Percentiles rank a stretch among this genome's conserved stretches.
phyloP scores from a whole-genome alignment of 1,140 invertebrate species.

The Listronotus oregonensis region DNA sequence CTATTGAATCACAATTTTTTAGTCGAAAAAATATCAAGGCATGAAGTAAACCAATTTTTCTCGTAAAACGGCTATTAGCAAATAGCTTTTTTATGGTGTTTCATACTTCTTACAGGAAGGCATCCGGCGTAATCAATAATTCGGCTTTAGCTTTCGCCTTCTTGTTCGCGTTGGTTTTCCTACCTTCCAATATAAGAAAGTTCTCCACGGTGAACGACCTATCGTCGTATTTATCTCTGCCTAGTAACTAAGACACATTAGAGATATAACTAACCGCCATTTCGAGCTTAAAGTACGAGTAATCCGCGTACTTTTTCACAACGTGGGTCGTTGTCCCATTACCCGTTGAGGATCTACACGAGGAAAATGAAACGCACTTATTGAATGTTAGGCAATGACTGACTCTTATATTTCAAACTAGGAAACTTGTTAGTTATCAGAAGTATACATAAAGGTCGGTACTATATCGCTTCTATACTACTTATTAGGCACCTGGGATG shows the following conservation, averaged over 20 bases:
- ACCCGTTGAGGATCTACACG: no score
- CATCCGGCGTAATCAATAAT: slow-evolving; percentile 33
- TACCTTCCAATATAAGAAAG: slow-evolving; percentile 43
- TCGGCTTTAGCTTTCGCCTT: slow-evolving; percentile 40
- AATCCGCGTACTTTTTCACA: no score
- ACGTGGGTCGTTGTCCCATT: no score
- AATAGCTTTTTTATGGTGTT: slow-evolving; percentile 29
- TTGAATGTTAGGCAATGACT: no score
- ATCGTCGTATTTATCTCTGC: slow-evolving; percentile 41
- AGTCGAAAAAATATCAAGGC: slow-evolving; percentile 36
- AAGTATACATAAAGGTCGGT: no score
- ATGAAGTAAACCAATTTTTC: slow-evolving; percentile 35
- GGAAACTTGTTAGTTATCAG: no score
- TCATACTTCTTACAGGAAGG: slow-evolving; percentile 37
- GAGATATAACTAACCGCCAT: slow-evolving; percentile 41
- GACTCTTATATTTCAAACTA: no score
- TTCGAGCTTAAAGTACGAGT: not conserved
- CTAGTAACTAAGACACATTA: slow-evolving; percentile 41
- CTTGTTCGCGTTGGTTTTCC: slow-evolving; percentile 23
- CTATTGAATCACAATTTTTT: slow-evolving; percentile 40
- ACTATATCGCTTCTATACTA: no score
- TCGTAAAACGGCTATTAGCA: slow-evolving; percentile 29
- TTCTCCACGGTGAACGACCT: slow-evolving; percentile 43
- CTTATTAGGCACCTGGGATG: no score
- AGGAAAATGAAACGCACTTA: no score